Conservation (phyloP, 1,140 invertebrate species). For the Cephus cinctus region DNA sequence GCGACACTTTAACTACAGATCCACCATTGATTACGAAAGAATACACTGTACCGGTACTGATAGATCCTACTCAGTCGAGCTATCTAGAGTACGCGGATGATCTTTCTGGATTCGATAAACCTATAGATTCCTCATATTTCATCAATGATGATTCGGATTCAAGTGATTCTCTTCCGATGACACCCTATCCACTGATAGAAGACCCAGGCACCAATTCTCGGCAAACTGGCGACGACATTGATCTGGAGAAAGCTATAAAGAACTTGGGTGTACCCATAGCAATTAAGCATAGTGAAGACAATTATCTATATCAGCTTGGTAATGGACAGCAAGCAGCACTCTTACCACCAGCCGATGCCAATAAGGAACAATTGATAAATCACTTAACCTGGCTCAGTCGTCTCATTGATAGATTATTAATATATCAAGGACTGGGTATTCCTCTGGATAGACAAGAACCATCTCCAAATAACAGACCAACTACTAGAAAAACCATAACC, state of each 20-base stretch:
- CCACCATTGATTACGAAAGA: conserved; percentile 12
- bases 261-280: conserved; percentile 8
- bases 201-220: not conserved
- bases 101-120: conserved; percentile 17
- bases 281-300: conserved; percentile 4
- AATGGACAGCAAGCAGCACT: conserved; percentile 10
- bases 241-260: not conserved
- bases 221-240: not conserved
- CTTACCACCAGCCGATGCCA: not conserved
- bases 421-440: conserved; percentile 11
- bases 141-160: conserved; percentile 11
- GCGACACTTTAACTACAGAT: conserved; percentile 20
- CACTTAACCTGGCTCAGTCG: conserved; percentile 7
- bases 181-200: conserved; percentile 20
- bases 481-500: not conserved
- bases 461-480: not conserved
- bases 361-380: not conserved
- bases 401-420: conserved; percentile 14
- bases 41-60: conserved; percentile 15
- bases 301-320: conserved; percentile 10
- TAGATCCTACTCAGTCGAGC: conserved; percentile 21
- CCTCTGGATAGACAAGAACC: conserved; percentile 7
- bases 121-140: conserved; percentile 27
- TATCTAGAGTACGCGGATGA: conserved; percentile 23
- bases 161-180: conserved; percentile 2